Conservation (phyloP, 2,888 invertebrate species). For the Acronicta alni region DNA sequence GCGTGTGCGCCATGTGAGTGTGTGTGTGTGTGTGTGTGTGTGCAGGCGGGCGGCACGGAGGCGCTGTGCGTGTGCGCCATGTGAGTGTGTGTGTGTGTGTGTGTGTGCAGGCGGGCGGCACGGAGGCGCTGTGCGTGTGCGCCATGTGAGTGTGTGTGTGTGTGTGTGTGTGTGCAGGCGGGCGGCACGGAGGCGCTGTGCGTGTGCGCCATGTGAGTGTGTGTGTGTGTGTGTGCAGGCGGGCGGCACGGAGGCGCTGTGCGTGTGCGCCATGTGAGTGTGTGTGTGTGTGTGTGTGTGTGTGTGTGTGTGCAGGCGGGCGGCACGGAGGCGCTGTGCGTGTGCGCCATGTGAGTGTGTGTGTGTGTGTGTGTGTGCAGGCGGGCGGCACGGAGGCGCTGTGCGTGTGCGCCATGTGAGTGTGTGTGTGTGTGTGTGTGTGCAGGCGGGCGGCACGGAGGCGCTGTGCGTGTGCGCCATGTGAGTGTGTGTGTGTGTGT, state of each 20-base stretch:
- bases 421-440: too few species aligned
- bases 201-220: too few species aligned
- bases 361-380: conserved; percentile 88
- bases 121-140: conserved; percentile 71
- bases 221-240: too few species aligned
- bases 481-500: conserved; percentile 68
- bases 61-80: conserved; percentile 60
- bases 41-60: too few species aligned
- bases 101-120: conserved; percentile 89
- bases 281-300: conserved; percentile 72
- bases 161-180: conserved; percentile 90
- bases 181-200: conserved; percentile 64
- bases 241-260: too few species aligned
- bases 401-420: conserved; percentile 72
- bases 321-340: conserved; percentile 66
- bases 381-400: conserved; percentile 74
- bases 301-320: conserved; percentile 90
- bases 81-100: conserved; percentile 78
- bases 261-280: conserved; percentile 22
- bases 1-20: too few species aligned
- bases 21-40: too few species aligned
- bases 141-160: conserved; percentile 71
- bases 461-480: conserved; percentile 60
- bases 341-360: conserved; percentile 76
- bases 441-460: too few species aligned